Evolutionary conservation across 2,888 invertebrate genomes (phyloP), one percentile per base, ranked within the genome.

Genomic region (Platerodrilus igneus): DNA sequence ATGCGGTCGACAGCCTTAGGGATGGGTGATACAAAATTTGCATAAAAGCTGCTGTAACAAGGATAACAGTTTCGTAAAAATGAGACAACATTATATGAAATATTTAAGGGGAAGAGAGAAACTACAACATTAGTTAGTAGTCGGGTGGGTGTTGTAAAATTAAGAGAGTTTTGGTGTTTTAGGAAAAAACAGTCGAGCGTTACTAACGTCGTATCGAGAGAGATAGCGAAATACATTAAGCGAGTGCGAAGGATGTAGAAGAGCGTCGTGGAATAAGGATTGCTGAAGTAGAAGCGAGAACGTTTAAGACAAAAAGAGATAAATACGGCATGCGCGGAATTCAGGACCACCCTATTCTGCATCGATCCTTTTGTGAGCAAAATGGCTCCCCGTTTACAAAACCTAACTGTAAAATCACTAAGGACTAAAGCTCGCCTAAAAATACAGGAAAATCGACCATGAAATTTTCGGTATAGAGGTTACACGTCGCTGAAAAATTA

Each of bases 271-370:
- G 48, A 44, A 48, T 49, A 50, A 53, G 59, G 59, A 60, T 58
- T 54, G 54, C 52, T 57, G 55, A 56, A 50, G 62, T 51, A 58
- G 56, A 62, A 65, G 66, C 52, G 67, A 65, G 66, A 65, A 58
- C 21, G 59, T 57, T n/a, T 64, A 67, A 67, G 67, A 67, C 67
- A 67, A 68, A 68, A 68, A 67, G 66, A 66, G 67, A 67, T 67
- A 68, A 67, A 68, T 57, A 67, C 62, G 60, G 62, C 64, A 66
- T 67, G 67, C 67, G 67, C 66, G 65, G 59, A 57, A 57, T 59
- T 47, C 44, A 61, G 64, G 53, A 64, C 64, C 66, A 62, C 66
- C 66, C 66, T 61, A 57, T 63, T 51, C 64, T 63, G 65, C 57
- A 68, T 68, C 68, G 68, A 68, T 68, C 66, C 58, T 59, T 57